A percentile compares a stretch with the other conserved stretches of the same genome.
These are phyloP conservation scores for Polyergus mexicanus DNA, from an alignment of 1,140 invertebrate genomes.

Conservation along the genomic window DNA sequence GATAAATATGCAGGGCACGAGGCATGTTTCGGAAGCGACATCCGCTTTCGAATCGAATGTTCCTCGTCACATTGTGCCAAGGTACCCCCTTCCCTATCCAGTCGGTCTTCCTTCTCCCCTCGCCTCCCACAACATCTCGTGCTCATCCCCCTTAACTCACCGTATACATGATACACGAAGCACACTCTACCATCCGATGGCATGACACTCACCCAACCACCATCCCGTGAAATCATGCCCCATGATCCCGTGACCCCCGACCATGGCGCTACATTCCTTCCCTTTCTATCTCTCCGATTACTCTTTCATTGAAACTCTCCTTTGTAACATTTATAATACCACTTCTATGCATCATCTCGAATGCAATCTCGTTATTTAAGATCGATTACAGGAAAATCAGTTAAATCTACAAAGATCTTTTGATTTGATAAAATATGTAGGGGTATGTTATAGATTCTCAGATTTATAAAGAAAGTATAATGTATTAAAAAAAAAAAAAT, in stretches of 20 bases:
- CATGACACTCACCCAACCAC: slow-evolving; percentile 82
- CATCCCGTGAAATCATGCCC: slow-evolving; percentile 84
- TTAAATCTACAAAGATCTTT: not conserved
- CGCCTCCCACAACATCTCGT: not conserved
- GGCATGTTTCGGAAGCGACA: slow-evolving; percentile 71
- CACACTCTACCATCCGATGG: slow-evolving; percentile 76
- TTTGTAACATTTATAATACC: not conserved
- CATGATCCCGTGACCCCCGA: slow-evolving; percentile 72
- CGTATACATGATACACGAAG: slow-evolving; percentile 83
- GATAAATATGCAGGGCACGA: slow-evolving; percentile 67
- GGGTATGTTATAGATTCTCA: not conserved
- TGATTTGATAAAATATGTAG: not conserved
- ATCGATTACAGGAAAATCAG: not conserved
- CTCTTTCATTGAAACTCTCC: slow-evolving; percentile 46
- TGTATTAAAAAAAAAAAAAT: too few relatives aligned
- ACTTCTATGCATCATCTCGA: slow-evolving; percentile 6
- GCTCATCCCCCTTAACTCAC: slow-evolving; percentile 45
- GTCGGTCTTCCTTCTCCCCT: slow-evolving; percentile 31
- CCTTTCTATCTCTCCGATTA: slow-evolving; percentile 22
- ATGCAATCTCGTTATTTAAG: slow-evolving; percentile 11
- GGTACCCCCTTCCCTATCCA: slow-evolving; percentile 62
- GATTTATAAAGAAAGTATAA: not conserved
- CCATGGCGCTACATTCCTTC: slow-evolving; percentile 12
- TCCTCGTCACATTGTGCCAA: slow-evolving; percentile 49
- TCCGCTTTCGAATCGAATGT: slow-evolving; percentile 73